A percentile compares a stretch with the other conserved stretches of the same genome.
Conservation (phyloP, 2,888 invertebrate species). For the Nomada ferruginata region DNA sequence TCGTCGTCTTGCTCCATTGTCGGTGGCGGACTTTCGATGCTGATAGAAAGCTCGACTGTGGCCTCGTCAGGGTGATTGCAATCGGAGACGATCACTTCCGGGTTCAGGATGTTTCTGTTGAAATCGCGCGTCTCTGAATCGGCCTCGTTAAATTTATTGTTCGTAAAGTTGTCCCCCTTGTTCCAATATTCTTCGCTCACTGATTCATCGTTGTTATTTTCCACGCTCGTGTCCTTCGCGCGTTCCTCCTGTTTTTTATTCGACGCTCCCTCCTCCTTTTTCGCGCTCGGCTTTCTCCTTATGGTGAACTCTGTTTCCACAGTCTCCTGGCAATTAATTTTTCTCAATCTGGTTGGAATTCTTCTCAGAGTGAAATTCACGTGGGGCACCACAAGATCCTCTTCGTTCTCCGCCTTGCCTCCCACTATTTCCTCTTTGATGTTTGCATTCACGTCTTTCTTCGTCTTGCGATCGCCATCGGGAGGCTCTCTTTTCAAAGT, state of each 20-base stretch:
- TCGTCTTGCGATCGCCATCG: not conserved
- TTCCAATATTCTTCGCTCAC: not conserved
- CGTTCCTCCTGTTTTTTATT: slow-evolving; percentile 13
- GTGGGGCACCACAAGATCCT: slow-evolving; percentile 46
- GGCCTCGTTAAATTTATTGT: not conserved
- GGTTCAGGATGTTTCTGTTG: slow-evolving; percentile 35
- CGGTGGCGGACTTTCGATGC: not conserved
- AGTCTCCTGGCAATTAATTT: slow-evolving; percentile 54
- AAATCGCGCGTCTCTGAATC: slow-evolving; percentile 3
- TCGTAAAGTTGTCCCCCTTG: not conserved
- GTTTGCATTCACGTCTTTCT: slow-evolving; percentile 34
- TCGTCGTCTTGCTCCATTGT: not conserved
- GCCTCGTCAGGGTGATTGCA: slow-evolving; percentile 20
- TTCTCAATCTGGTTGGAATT: slow-evolving; percentile 36
- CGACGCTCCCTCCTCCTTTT: slow-evolving; percentile 22
- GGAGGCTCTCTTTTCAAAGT: slow-evolving; percentile 65
- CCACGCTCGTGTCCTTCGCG: not conserved
- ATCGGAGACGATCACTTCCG: slow-evolving; percentile 57
- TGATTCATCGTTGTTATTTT: not conserved
- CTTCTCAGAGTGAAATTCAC: slow-evolving; percentile 65
- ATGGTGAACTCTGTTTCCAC: slow-evolving; percentile 68
- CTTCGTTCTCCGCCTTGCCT: slow-evolving; percentile 52
- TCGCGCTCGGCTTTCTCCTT: slow-evolving; percentile 20
- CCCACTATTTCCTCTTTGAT: slow-evolving; percentile 58
- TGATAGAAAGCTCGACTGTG: not conserved